Evolutionary conservation across 2,113 vertebrate species (phyloP), one percentile per base, ranked within the genome.

Genomic region (Petrocephalus microphthalmus): DNA sequence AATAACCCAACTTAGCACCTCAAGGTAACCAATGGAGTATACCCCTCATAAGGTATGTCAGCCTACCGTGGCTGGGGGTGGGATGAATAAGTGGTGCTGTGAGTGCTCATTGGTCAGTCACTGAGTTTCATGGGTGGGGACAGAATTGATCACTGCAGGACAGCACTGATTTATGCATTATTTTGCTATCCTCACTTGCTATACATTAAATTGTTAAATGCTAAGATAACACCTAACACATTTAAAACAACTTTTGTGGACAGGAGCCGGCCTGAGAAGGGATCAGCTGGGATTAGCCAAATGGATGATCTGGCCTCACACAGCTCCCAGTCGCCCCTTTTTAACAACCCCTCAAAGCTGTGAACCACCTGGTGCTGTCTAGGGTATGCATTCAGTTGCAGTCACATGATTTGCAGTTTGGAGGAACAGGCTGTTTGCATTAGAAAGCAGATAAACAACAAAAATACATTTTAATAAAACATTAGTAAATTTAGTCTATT

Each of bases 251-350:
- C 29, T 29, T 45, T 49, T 45, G n/a, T 45, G 85, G 56, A n/a
- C 33, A 22, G 82, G 20, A 25, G 87, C 56, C 22, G 33, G 22
- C 11, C 37, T 56, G 42, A 86, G 22, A 42, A 19, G 57, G 81
- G 87, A 88, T 89, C 53, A 88, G 53, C 84, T 60, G 85, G 85
- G 87, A 89, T 89, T 89, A 88, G 20, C 54, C 45, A 54, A 13
- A 45, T 42, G 83, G 87, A 90, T 90, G 88, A 89, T 90, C 71
- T 47, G 49, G 81, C 1, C 37, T 42, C 15, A 83, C 45, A n/a
- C 81, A 47, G 81, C 49, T 47, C 42, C 45, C 81, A 45, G 2
- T 5, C 45, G 19, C 42, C 81, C 81, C 45, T 83, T n/a, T 45
- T 83, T 83, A 83, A n/a, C 45, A 25, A 17, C 19, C 78, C 42